Evolutionary conservation across 2,888 invertebrate genomes (phyloP).

Genomic region (Ophion slaviceki): DNA sequence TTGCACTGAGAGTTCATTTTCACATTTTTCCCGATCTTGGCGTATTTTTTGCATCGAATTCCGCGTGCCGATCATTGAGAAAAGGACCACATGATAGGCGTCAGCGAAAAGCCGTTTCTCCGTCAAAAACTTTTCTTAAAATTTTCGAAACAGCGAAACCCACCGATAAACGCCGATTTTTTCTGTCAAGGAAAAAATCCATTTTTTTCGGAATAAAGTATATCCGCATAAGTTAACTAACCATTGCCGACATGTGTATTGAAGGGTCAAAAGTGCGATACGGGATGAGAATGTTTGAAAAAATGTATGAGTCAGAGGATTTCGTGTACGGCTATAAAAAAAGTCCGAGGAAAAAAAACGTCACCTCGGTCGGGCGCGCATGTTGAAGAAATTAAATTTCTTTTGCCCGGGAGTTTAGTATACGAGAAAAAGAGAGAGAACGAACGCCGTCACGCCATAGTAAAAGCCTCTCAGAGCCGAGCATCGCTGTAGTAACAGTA

Average conservation of each 20-base stretch:
- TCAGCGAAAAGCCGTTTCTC: no score
- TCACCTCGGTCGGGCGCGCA: conserved; percentile 75
- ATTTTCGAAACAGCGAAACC: no score
- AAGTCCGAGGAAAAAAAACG: conserved; percentile 66
- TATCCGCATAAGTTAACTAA: background rate
- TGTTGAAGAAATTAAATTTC: conserved; percentile 79
- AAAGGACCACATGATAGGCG: no score
- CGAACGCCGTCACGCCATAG: conserved; percentile 21
- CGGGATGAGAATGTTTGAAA: conserved; percentile 23
- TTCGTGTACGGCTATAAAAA: conserved; percentile 41
- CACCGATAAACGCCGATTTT: no score
- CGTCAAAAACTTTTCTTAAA: no score
- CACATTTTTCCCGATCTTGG: no score
- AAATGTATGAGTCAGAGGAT: conserved; percentile 31
- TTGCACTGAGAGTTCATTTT: no score
- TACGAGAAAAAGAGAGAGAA: conserved; percentile 42
- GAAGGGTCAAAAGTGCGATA: background rate
- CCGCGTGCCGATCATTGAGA: no score
- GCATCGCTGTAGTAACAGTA: conserved; percentile 29
- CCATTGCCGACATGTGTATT: background rate
- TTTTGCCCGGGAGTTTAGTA: conserved; percentile 36
- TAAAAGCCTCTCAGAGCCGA: conserved; percentile 30
- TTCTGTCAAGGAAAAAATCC: background rate
- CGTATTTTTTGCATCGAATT: no score
- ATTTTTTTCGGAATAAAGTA: background rate